phyloP scores from a whole-genome alignment of 2,113 vertebrate species.

The Monopterus albus region DNA sequence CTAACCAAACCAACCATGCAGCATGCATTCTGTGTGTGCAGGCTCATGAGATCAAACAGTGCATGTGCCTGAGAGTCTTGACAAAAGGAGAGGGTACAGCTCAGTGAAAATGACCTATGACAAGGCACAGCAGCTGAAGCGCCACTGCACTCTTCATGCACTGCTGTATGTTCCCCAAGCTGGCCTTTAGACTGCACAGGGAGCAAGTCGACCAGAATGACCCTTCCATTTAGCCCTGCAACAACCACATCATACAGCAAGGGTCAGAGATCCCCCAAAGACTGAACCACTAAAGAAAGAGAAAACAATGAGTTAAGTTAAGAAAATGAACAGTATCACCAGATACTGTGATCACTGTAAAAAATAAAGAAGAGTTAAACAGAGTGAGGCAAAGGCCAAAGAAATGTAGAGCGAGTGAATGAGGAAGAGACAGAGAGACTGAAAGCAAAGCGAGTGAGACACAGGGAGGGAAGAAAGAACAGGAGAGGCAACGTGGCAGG shows the following conservation, averaged over 20 bases:
- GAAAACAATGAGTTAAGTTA: not conserved
- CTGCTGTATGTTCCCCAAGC: slow-evolving; percentile 60
- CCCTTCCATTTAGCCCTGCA: slow-evolving; percentile 54
- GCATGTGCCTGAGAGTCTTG: not conserved
- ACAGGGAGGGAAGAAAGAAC: slow-evolving; percentile 40
- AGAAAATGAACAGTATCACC: not conserved
- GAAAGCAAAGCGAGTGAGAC: slow-evolving; percentile 25
- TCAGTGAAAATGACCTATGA: slow-evolving; percentile 38
- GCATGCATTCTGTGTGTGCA: not conserved
- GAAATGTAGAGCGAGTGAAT: slow-evolving; percentile 46
- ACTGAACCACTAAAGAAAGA: not conserved
- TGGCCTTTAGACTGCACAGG: slow-evolving; percentile 65
- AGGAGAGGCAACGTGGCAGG: slow-evolving; percentile 83
- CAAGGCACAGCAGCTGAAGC: slow-evolving; percentile 35
- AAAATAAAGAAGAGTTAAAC: slow-evolving; percentile 3
- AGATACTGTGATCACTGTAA: not conserved
- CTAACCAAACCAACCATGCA: not conserved
- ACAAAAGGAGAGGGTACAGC: slow-evolving; percentile 43
- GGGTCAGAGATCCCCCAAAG: not conserved
- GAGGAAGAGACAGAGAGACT: slow-evolving; percentile 51
- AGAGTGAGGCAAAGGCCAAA: not conserved
- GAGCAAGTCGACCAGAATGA: slow-evolving; percentile 55
- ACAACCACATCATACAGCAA: slow-evolving; percentile 62
- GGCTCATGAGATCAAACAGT: not conserved
- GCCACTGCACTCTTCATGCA: slow-evolving; percentile 29